Percentiles rank a stretch among this genome's conserved stretches.
Conservation (phyloP, 2,888 invertebrate species). For the Ditula angustiorana region DNA sequence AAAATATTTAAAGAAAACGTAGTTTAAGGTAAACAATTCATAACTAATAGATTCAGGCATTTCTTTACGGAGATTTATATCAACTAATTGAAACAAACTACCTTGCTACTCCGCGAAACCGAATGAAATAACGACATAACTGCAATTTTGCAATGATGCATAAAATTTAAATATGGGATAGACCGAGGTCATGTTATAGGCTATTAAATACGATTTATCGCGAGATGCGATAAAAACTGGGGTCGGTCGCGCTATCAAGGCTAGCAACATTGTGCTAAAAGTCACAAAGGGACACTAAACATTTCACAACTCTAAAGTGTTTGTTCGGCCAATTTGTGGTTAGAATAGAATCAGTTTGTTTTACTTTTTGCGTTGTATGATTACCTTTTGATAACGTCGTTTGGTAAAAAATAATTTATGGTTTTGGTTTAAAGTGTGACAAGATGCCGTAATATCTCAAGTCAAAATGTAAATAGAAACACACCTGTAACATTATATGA, state of each 20-base stretch:
- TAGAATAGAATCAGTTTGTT: neutral
- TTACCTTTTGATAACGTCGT: neutral
- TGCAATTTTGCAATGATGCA: slow-evolving; percentile 17
- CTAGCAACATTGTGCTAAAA: slow-evolving; percentile 25
- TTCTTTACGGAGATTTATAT: too few relatives aligned
- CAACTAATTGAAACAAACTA: too few relatives aligned
- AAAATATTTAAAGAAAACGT: too few relatives aligned
- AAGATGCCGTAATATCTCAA: too few relatives aligned
- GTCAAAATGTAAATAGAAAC: too few relatives aligned
- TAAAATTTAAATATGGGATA: slow-evolving; percentile 10
- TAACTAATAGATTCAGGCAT: too few relatives aligned
- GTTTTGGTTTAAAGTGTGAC: too few relatives aligned
- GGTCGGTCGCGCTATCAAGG: slow-evolving; percentile 24
- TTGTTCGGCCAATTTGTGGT: slow-evolving; percentile 11
- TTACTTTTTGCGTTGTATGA: neutral
- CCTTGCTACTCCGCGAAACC: too few relatives aligned
- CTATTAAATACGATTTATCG: slow-evolving; percentile 23
- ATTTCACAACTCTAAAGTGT: slow-evolving; percentile 19
- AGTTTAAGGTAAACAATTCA: too few relatives aligned
- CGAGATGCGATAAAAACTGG: slow-evolving; percentile 27
- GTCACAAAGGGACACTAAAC: slow-evolving; percentile 26
- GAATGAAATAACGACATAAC: slow-evolving; percentile 4
- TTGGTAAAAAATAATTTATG: too few relatives aligned
- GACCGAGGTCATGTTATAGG: slow-evolving; percentile 15
- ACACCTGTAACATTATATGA: too few relatives aligned